phyloP scores from a whole-genome alignment of 2,888 invertebrate genomes.

The Odontomyia ornata region DNA sequence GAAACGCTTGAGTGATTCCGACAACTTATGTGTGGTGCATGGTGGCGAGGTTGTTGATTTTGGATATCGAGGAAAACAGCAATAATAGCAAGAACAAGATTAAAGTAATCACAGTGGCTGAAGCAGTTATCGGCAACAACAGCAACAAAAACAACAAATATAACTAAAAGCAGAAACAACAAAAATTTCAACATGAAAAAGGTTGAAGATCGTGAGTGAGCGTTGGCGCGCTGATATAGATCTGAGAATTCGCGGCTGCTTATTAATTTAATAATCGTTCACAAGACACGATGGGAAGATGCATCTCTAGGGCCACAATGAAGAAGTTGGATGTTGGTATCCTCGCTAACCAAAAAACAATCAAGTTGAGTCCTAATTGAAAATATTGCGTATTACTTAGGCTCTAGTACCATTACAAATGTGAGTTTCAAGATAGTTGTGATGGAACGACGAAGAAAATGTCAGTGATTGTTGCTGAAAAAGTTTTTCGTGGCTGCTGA shows the following conservation, averaged over 20 bases:
- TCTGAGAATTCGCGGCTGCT: background rate
- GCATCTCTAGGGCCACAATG: background rate
- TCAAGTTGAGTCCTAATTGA: background rate
- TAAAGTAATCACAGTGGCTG: background rate
- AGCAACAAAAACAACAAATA: no score
- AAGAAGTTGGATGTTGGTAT: background rate
- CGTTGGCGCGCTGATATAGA: slow-evolving; percentile 15
- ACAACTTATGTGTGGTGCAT: slow-evolving; percentile 15
- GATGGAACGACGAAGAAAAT: background rate
- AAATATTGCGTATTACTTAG: background rate
- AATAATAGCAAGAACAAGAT: slow-evolving; percentile 6
- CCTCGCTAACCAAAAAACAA: background rate
- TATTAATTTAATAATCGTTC: slow-evolving; percentile 17
- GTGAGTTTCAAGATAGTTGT: background rate
- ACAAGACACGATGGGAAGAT: background rate
- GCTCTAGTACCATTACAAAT: background rate
- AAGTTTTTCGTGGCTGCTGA: background rate
- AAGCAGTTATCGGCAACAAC: no score
- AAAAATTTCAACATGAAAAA: background rate
- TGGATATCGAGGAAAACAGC: background rate
- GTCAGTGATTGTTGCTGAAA: background rate
- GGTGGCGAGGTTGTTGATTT: background rate
- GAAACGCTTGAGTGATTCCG: slow-evolving; percentile 38
- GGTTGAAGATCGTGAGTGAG: slow-evolving; percentile 3
- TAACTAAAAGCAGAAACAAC: background rate